These are phyloP conservation scores for Nycteola revayana DNA, from an alignment of 2,888 invertebrate genomes.

Conservation along the genomic window DNA sequence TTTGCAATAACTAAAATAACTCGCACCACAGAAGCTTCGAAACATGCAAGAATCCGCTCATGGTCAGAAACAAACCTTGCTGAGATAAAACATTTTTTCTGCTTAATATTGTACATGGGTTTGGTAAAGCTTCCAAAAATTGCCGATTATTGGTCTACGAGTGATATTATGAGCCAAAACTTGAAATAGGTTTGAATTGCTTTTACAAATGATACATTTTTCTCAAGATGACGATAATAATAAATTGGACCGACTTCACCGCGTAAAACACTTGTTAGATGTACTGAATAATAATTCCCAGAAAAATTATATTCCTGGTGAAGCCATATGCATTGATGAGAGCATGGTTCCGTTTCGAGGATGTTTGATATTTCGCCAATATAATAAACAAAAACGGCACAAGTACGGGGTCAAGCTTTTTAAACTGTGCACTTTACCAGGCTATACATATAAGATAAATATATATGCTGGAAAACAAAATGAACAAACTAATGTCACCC, in stretches of 20 bases:
- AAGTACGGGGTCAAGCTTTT: constrained; percentile 13
- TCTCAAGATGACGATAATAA: constrained; percentile 1
- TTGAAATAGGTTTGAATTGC: constrained; percentile 32
- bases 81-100: constrained; percentile 5
- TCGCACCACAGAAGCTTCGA: background rate
- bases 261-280: constrained; percentile 1
- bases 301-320: background rate
- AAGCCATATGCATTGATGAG: constrained; percentile 12
- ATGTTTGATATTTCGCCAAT: constrained; percentile 8
- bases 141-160: constrained; percentile 1
- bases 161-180: constrained; percentile 1
- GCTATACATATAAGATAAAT: constrained; percentile 14
- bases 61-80: constrained; percentile 2
- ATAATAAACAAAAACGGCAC: constrained; percentile 10
- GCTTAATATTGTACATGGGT: constrained; percentile 4
- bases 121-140: constrained; percentile 3
- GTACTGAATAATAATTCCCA: background rate
- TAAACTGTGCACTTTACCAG: constrained; percentile 14
- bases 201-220: constrained; percentile 6
- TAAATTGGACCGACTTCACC: background rate
- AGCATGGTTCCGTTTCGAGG: constrained; percentile 12
- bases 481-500: constrained; percentile 4
- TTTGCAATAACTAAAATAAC: constrained; percentile 2
- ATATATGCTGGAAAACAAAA: constrained; percentile 11
- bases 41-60: background rate